Evolutionary conservation across 2,888 invertebrate species (phyloP), one percentile per base, ranked within the genome.

Genomic region (Drosophila subsilvestris): DNA sequence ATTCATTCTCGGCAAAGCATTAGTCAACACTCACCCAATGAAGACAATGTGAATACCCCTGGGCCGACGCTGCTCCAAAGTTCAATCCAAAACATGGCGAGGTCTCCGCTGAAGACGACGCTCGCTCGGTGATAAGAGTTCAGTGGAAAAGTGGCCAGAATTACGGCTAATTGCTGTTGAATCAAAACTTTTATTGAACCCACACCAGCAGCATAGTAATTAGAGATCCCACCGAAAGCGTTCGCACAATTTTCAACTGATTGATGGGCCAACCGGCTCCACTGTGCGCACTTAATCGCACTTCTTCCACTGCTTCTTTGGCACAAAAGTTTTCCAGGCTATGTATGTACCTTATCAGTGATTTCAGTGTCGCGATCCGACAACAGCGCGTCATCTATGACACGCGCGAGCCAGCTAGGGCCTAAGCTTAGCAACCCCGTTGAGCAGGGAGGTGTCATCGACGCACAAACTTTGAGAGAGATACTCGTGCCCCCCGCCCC

Each of bases 41-140:
- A 72, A 72, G 63, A 56, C 70, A 59, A 61, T 47, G 72, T 63
- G 57, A 71, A 48, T 63, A 63, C 70, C 70, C 70, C 20, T 29
- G 18, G 32, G 45, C 10, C 22, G n/a, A 17, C 44, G 25, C 18
- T 18, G 45, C 63, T 32, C 29, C 50, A 68, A 68, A 68, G 59
- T 68, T 68, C 69, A 68, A 20, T 25, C 45, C 45, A 29, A 58
- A 14, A 14, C 37, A 14, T 12, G 14, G 5, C 37, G 14, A 6
- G 37, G 14, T 37, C 37, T 37, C 14, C 67, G 65, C 37, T n/a
- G n/a, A n/a, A n/a, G n/a, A n/a, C n/a, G n/a, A n/a, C n/a, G n/a
- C n/a, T n/a, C 67, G 49, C 45, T 37, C 29, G 45, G 50, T 17
- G 67, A 68, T 67, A 57, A 68, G 69, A 59, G 42, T 68, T 67